Base-by-base conservation (phyloP, 2,888 invertebrate species). In the Tromatobia lineatoria region DNA sequence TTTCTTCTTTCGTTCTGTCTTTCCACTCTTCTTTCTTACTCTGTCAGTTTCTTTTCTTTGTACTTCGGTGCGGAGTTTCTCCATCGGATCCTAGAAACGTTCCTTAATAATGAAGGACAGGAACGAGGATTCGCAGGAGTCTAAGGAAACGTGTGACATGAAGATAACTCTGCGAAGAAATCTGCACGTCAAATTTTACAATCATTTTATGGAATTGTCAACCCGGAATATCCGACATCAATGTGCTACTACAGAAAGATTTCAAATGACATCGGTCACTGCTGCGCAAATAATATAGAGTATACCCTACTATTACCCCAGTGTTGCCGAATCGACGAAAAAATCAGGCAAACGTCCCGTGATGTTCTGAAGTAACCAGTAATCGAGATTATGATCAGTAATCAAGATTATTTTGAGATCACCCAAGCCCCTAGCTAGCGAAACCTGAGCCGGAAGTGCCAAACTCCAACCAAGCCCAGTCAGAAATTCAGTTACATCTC, bases 161-260 rank as follows among this genome's bases (percentile, higher is more conserved):
- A 10, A 47, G 13, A n/a, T n/a, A n/a, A 47, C 8, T 10, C 13
- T 13, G 13, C 47, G 47, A 47, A 47, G 8, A 47, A 10, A 47
- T 47, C 25, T 11, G 34, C n/a, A 64, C n/a, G n/a, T 18, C 11
- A 64, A 8, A 10, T 47, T 47, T 47, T 13, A 11, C 3, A 47
- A 47, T 13, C 47, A 15, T 13, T 6, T 47, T 47, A 10, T 10
- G 47, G 13, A 47, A 47, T 10, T 47, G 47, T 6, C 71, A 38
- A 42, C 34, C 57, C 75, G 52, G 34, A 42, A n/a, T 66, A 75
- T 75, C 64, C 66, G 52, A 13, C 50, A 59, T 74, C n/a, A 50
- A 74, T 38, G 50, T 38, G 42, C 29, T 20, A 38, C 29, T 38
- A 11, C 7, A 61, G 47, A 74, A 52, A 50, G 38, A 64, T 50